Evolutionary conservation across 1,140 invertebrate genomes (phyloP), one percentile per base, ranked within the genome.

Genomic region (Eurytemora carolleeae): DNA sequence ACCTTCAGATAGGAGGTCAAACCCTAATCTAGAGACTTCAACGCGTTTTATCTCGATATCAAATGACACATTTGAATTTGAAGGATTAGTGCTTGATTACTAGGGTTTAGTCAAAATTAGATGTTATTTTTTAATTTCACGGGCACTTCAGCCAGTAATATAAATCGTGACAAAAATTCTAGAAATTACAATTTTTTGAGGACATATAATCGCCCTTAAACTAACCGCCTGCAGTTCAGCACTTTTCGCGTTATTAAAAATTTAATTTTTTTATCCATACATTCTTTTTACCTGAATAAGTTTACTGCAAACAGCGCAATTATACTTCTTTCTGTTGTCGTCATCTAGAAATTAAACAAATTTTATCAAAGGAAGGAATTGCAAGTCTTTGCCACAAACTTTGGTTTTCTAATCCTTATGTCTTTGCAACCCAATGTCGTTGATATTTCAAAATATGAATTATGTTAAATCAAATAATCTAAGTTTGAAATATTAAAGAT

Each of bases 231-330:
- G n/a, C 7, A 44, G 7, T 44, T 44, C n/a, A 12, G 7, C n/a
- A 44, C 7, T 44, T 12, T n/a, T n/a, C 31, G 7, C n/a, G 7
- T 44, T 12, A 44, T 12, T 44, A 7, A 44, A 44, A 12, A 44
- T 44, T 44, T 44, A 44, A 44, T 12, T 12, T 7, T 44, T 44
- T 7, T 44, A 44, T 44, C n/a, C 7, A 7, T 44, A 44, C 7
- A 12, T 44, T 12, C 7, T 12, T 12, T n/a, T 44, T 44, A 44
- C 31, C 7, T 53, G n/a, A 18, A 60, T 60, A 15, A 17, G 16
- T 20, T 60, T 17, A 23, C 20, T 17, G 44, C 59, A 60, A 20
- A 53, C 26, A 20, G 25, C 53, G 24, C 59, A 60, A 18, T 53
- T 20, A 21, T 53, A 55, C 26, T 60, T 24, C 19, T 24, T 24